A percentile compares a stretch with the other conserved stretches of the same genome.
These are phyloP conservation scores for Pelobates fuscus DNA, from an alignment of 2,113 vertebrate genomes.

Conservation along the genomic window DNA sequence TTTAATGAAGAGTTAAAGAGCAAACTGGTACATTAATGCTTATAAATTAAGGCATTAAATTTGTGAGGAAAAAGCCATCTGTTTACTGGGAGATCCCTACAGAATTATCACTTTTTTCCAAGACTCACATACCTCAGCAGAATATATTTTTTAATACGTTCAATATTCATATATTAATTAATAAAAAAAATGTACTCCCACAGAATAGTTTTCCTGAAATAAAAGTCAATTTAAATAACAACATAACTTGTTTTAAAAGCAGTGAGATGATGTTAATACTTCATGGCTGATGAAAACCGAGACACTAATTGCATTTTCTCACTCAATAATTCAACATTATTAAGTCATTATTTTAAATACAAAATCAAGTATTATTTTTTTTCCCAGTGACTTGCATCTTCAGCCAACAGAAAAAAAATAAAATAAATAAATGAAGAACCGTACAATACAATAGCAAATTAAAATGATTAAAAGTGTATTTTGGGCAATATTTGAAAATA, in stretches of 20 bases:
- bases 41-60: neutral
- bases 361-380: neutral
- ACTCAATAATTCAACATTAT: neutral
- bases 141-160: neutral
- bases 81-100: neutral
- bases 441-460: neutral
- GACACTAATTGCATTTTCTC: neutral
- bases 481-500: neutral
- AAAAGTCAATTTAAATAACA: neutral
- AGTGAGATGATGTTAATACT: neutral
- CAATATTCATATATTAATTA: neutral
- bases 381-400: neutral
- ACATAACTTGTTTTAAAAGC: neutral
- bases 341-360: constrained; percentile 16
- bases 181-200: neutral
- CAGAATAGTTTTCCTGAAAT: neutral
- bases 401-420: constrained; percentile 13
- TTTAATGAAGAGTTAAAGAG: neutral
- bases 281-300: neutral
- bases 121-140: neutral
- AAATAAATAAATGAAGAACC: neutral
- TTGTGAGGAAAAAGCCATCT: neutral
- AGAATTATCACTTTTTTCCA: neutral
- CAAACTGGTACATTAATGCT: neutral
- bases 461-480: constrained; percentile 17